Conservation (phyloP, 2,113 vertebrate genomes). For the Colossoma macropomum region DNA sequence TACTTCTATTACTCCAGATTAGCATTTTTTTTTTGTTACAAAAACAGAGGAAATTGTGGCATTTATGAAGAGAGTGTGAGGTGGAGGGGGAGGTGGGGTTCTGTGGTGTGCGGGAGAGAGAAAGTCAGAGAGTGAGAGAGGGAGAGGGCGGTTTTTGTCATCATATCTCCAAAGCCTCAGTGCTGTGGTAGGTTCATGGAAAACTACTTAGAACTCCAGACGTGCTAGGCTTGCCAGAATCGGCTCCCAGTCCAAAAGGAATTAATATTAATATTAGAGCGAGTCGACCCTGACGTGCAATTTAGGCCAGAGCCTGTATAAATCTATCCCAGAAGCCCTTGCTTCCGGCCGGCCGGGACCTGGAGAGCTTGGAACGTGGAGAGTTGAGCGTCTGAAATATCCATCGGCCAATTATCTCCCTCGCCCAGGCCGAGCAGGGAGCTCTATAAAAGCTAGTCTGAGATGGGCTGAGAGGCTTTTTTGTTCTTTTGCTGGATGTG, state of each 20-base stretch:
- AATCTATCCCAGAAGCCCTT: slow-evolving; percentile 76
- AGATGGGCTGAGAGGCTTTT: slow-evolving; percentile 47
- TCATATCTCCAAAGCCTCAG: slow-evolving; percentile 73
- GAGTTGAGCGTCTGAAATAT: slow-evolving; percentile 60
- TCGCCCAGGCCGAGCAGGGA: slow-evolving; percentile 29
- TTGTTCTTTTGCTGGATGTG: slow-evolving; percentile 37
- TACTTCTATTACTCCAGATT: slow-evolving; percentile 45
- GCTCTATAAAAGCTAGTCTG: slow-evolving; percentile 51
- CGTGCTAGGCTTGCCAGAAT: slow-evolving; percentile 70
- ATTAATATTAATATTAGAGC: slow-evolving; percentile 77
- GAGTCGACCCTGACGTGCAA: slow-evolving; percentile 74
- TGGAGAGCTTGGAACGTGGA: slow-evolving; percentile 57
- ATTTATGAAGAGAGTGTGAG: slow-evolving; percentile 65
- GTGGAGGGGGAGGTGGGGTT: slow-evolving; percentile 54
- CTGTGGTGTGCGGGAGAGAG: slow-evolving; percentile 37
- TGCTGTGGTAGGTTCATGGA: slow-evolving; percentile 72
- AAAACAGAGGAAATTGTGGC: slow-evolving; percentile 60
- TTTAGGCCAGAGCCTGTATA: slow-evolving; percentile 71
- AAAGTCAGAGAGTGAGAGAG: slow-evolving; percentile 39
- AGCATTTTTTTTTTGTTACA: slow-evolving; percentile 39
- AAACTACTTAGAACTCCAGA: slow-evolving; percentile 76
- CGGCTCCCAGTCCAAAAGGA: slow-evolving; percentile 68
- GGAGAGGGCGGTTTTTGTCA: slow-evolving; percentile 71
- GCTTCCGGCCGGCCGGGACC: slow-evolving; percentile 67
- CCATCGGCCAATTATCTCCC: slow-evolving; percentile 65